Base-by-base conservation (phyloP, 2,888 invertebrate genomes). In the Entomobrya proxima region DNA sequence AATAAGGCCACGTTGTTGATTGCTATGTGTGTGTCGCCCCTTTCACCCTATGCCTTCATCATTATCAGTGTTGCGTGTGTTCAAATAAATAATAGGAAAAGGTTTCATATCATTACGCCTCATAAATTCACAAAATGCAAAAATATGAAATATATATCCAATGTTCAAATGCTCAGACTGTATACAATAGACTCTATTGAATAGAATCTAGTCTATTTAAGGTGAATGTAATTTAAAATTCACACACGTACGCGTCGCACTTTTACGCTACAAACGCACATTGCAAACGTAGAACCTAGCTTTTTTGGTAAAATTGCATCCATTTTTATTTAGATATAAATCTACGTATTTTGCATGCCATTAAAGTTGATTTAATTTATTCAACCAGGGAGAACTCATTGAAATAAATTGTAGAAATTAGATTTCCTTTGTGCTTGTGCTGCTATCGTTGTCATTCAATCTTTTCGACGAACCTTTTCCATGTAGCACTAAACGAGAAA, bases 291-390 rank as follows among this genome's bases (percentile, higher is more conserved):
- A n/a, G n/a, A n/a, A n/a, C n/a, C n/a, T n/a, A n/a, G n/a, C n/a
- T n/a, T n/a, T n/a, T n/a, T n/a, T n/a, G n/a, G n/a, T n/a, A n/a
- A n/a, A n/a, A n/a, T n/a, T n/a, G n/a, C n/a, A n/a, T 18, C 18
- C 55, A 18, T 55, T 55, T 55, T 18, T 76, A 35, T 30, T 55
- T 24, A 3, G 50, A 30, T 11, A 47, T 11, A 50, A 1, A 37
- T 47, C 11, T 47, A 72, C 30, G 30, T 15, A 15, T 44, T 69
- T 69, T 27, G 24, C 69, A 24, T 27, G 13, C 13, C 44, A 69
- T 32, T 61, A 58, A 77, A 44, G 52, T 77, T 72, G 30, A 72
- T 37, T 80, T 32, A 32, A 78, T 78, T 78, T 78, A 47, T 79
- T 58, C 72, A 44, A 44, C 81, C 7, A 15, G 61, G 72, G 32